Percentiles rank a stretch among this genome's conserved stretches.
Conservation (phyloP, 2,113 vertebrate genomes). For the Bolborhynchus lineola region DNA sequence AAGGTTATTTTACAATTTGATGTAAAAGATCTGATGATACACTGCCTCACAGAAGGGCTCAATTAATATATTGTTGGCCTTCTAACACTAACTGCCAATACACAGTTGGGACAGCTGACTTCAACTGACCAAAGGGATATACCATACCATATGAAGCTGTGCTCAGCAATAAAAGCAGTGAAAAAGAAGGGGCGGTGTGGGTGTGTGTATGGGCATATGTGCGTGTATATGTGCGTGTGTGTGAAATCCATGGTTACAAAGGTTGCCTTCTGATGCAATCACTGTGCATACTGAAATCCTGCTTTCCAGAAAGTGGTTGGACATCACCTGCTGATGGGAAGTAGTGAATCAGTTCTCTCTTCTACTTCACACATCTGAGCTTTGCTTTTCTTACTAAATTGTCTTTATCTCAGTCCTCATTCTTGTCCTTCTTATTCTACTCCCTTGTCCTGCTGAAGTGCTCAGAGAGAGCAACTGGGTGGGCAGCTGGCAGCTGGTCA, state of each 20-base stretch:
- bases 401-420: neutral
- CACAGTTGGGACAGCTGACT: neutral
- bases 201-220: neutral
- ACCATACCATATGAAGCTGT: neutral
- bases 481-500: neutral
- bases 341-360: neutral
- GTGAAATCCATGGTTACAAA: neutral
- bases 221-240: too few relatives aligned
- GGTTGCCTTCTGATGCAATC: neutral
- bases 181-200: fast-evolving
- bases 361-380: fast-evolving
- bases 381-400: neutral
- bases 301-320: neutral
- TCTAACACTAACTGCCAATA: neutral
- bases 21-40: neutral
- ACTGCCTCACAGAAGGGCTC: neutral
- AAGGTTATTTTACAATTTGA: neutral
- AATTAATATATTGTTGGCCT: neutral
- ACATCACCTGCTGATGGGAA: neutral
- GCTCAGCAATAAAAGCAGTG: neutral
- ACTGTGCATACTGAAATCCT: neutral
- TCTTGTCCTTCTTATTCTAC: neutral
- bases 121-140: neutral
- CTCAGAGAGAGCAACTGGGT: neutral
- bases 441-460: neutral